A percentile compares a stretch with the other conserved stretches of the same genome.
Evolutionary conservation across 2,888 invertebrate species (phyloP).

Genomic region (Hipparchia sbordonii): DNA sequence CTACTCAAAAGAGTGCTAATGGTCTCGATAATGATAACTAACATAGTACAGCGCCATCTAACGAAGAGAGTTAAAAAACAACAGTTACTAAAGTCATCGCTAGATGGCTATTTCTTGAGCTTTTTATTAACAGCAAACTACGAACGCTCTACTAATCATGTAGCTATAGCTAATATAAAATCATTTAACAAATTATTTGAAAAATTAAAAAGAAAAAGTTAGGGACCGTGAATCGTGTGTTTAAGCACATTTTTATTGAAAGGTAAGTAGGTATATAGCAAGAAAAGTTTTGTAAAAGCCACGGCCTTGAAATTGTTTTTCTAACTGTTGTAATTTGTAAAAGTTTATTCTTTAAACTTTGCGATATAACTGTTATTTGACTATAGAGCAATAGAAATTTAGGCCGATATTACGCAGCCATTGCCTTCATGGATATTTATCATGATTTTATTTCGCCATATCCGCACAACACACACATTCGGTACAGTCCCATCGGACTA

Average conservation of each 20-base stretch:
- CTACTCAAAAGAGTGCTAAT: too few species aligned
- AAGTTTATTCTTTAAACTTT: not conserved
- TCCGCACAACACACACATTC: not conserved
- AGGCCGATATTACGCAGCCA: not conserved
- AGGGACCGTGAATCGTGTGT: too few species aligned
- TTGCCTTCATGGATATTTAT: not conserved
- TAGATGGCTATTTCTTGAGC: not conserved
- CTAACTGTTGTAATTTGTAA: not conserved
- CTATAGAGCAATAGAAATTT: not conserved
- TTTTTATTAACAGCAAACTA: not conserved
- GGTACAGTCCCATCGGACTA: too few species aligned
- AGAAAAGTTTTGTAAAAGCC: not conserved
- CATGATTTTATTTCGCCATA: not conserved
- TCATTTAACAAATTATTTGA: not conserved
- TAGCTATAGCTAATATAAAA: not conserved
- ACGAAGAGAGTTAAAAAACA: not conserved
- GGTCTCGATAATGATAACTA: too few species aligned
- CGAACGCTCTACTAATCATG: too few species aligned
- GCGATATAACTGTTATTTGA: not conserved
- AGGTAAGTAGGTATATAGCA: too few species aligned
- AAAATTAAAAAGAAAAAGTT: too few species aligned
- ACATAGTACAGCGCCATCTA: not conserved
- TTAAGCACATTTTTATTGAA: too few species aligned
- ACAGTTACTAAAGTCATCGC: not conserved
- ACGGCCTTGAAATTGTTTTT: not conserved